Evolutionary conservation across 2,113 vertebrate genomes (phyloP).

Genomic region (Prunella fulvescens): DNA sequence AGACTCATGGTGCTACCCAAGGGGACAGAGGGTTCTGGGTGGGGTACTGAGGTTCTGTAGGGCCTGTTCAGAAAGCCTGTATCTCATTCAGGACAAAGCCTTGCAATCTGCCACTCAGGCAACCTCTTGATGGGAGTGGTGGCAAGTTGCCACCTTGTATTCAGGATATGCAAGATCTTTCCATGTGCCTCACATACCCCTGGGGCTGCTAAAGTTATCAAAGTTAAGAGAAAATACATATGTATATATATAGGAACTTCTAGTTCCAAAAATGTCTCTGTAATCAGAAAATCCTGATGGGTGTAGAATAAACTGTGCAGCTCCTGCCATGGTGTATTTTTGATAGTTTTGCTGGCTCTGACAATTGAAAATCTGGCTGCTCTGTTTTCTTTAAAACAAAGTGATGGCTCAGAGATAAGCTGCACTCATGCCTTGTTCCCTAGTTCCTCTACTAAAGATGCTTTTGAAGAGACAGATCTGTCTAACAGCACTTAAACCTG

Average conservation of each 20-base stretch:
- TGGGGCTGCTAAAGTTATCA: not conserved
- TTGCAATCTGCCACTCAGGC: not conserved
- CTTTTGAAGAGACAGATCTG: not conserved
- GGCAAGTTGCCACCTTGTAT: not conserved
- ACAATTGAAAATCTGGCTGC: not conserved
- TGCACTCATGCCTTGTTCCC: not conserved
- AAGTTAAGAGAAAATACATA: not conserved
- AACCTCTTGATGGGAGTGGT: not conserved
- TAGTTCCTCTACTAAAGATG: not conserved
- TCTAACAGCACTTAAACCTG: not conserved
- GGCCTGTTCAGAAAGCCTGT: not conserved
- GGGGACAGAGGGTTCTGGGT: not conserved
- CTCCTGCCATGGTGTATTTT: not conserved
- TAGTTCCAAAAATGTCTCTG: not conserved
- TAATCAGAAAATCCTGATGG: not conserved
- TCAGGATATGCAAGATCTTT: not conserved
- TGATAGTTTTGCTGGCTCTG: not conserved
- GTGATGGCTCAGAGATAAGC: not conserved
- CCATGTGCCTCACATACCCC: not conserved
- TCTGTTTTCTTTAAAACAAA: not conserved
- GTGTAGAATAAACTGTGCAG: not conserved
- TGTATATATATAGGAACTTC: not conserved
- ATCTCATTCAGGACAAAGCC: not conserved
- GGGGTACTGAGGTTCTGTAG: not conserved
- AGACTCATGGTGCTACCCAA: not conserved